A percentile compares a stretch with the other conserved stretches of the same genome.
These are phyloP conservation scores for Abramis brama DNA, from an alignment of 2,113 vertebrate species.

Conservation along the genomic window DNA sequence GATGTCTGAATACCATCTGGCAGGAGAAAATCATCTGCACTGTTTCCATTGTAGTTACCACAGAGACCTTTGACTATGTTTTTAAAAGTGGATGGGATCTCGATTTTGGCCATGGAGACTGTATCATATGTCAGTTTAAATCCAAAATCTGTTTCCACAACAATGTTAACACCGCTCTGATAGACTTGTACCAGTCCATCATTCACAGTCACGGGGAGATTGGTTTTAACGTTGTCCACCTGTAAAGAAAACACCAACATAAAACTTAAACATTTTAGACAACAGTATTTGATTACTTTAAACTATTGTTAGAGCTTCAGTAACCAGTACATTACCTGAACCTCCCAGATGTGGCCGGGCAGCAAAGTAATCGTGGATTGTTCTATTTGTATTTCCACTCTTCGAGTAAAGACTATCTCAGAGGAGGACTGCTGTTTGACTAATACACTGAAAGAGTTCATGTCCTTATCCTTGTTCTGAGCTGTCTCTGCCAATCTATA, in stretches of 20 bases:
- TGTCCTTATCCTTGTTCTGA: background rate
- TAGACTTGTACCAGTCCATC: constrained; percentile 50
- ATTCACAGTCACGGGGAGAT: constrained; percentile 50
- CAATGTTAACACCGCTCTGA: constrained; percentile 41
- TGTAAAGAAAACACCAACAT: constrained; percentile 20
- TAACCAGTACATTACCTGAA: constrained; percentile 53
- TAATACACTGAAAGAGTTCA: constrained; percentile 55
- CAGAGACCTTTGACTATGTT: constrained; percentile 61
- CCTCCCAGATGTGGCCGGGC: constrained; percentile 52
- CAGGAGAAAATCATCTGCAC: constrained; percentile 60
- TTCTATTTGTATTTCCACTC: constrained; percentile 52
- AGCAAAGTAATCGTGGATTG: constrained; percentile 50
- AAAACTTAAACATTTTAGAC: background rate
- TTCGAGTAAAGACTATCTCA: constrained; percentile 41
- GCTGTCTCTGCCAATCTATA: constrained; percentile 57
- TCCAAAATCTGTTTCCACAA: constrained; percentile 62
- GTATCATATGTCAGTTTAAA: constrained; percentile 62
- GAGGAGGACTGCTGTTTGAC: constrained; percentile 35
- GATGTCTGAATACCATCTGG: constrained; percentile 42
- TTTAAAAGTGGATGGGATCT: constrained; percentile 60
- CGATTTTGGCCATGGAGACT: constrained; percentile 46
- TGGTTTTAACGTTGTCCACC: constrained; percentile 53
- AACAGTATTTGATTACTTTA: background rate
- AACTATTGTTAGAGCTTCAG: background rate
- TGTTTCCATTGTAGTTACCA: constrained; percentile 65